Evolutionary conservation across 2,888 invertebrate species (phyloP), one percentile per base, ranked within the genome.

Genomic region (Athetis lepigone): DNA sequence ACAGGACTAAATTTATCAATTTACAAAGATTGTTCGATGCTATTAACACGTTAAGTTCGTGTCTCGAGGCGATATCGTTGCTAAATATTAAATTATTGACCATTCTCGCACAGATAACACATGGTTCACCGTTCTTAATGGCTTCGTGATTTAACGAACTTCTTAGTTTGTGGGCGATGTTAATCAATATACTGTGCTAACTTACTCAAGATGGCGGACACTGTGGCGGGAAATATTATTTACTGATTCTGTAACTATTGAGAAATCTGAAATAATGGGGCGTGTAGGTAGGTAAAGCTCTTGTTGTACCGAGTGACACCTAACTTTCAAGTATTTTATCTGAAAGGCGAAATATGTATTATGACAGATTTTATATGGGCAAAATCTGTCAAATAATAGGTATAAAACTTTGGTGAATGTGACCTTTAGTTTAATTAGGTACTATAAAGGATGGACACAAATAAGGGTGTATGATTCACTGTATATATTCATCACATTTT

Each of bases 1-100:
- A 89, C 88, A 90, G 88, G 86, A 75, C 83, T 84, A 88, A 91
- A 92, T 91, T 92, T 92, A 93, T 92, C 90, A 92, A 92, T 92
- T 92, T 92, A 88, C 84, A 85, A 90, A 90, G 90, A 91, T 90
- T 90, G 91, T 89, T 88, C 87, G 84, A 84, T 90, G 90, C 81
- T 91, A 92, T 92, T 92, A 92, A 92, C 92, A 92, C 90, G 90
- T 93, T 91, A 88, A 79, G 71, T 85, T 88, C 87, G 87, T 86
- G 85, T 86, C 82, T 82, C 60, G 81, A 74, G 70, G 80, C 75
- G 80, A 78, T 79, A 81, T 84, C 72, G 85, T 87, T 89, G 87
- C 87, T 90, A 88, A 90, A 91, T 89, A 87, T 90, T 88, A 92
- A 92, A 89, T 91, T 89, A 92, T 92, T 85, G 85, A 70, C 73